These are phyloP conservation scores for Athetis lepigone DNA, from an alignment of 2,888 invertebrate genomes.

Conservation along the genomic window DNA sequence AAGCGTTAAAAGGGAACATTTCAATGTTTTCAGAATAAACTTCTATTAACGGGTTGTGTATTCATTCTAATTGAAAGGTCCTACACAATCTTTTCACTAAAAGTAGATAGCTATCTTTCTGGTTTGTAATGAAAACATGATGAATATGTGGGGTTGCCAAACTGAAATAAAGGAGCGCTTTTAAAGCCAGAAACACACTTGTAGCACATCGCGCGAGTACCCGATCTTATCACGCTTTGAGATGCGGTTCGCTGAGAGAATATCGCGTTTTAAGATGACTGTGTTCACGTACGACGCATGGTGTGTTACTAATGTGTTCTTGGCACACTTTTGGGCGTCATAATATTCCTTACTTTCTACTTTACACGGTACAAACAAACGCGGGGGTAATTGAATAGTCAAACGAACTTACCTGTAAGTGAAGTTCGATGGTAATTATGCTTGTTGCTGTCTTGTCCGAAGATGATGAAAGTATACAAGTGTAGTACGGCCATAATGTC, in stretches of 20 bases:
- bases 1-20: background rate
- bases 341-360: constrained; percentile 46
- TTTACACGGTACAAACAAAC: constrained; percentile 39
- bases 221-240: constrained; percentile 22
- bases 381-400: constrained; percentile 51
- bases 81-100: constrained; percentile 19
- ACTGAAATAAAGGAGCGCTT: constrained; percentile 16
- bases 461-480: too few relatives aligned
- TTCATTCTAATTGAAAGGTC: constrained; percentile 28
- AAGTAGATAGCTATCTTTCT: background rate
- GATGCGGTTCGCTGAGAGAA: constrained; percentile 14
- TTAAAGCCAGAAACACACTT: constrained; percentile 37
- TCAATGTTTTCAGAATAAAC: constrained; percentile 17
- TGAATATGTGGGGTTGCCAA: constrained; percentile 1
- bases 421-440: too few relatives aligned
- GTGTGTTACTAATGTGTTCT: constrained; percentile 28
- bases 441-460: too few relatives aligned
- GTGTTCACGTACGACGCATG: constrained; percentile 1
- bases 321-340: constrained; percentile 24
- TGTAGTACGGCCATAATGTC: too few relatives aligned
- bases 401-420: too few relatives aligned
- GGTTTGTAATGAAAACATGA: constrained; percentile 9
- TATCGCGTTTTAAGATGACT: constrained; percentile 19
- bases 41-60: constrained; percentile 4
- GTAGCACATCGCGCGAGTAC: constrained; percentile 11